Conservation (phyloP, 2,888 invertebrate species). For the Philonicus albiceps region DNA sequence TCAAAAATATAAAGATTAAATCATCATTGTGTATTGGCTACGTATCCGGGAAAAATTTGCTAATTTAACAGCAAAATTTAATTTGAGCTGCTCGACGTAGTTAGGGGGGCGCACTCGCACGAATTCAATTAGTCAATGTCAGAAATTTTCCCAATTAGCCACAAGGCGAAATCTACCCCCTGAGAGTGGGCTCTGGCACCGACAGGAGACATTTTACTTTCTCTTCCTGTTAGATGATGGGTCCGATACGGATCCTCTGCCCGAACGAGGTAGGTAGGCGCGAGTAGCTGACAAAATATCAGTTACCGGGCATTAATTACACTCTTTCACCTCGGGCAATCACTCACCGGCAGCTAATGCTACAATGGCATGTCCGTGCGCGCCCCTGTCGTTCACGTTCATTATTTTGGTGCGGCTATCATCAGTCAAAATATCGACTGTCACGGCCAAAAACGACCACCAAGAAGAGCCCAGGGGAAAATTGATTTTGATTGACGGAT, state of each 20-base stretch:
- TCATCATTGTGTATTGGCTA: not conserved
- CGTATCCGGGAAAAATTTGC: not conserved
- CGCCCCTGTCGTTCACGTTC: conserved; percentile 46
- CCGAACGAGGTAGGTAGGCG: not conserved
- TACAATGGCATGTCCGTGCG: conserved; percentile 45
- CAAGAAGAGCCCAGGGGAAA: conserved; percentile 28
- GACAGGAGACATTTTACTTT: conserved; percentile 20
- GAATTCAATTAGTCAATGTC: conserved; percentile 39
- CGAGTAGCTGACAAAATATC: conserved; percentile 35
- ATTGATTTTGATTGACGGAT: conserved; percentile 46
- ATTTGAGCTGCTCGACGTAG: not conserved
- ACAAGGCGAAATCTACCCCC: not conserved
- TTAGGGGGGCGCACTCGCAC: not conserved
- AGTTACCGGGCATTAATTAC: conserved; percentile 37
- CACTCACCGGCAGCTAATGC: conserved; percentile 45
- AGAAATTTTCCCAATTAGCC: conserved; percentile 19
- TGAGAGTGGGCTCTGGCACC: not conserved
- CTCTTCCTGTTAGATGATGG: not conserved
- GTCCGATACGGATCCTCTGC: not conserved
- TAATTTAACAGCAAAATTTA: not conserved
- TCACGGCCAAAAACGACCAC: conserved; percentile 8
- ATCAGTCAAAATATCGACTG: conserved; percentile 49
- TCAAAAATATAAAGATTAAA: not conserved
- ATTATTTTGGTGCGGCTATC: conserved; percentile 44
- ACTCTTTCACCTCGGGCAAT: conserved; percentile 42